Conservation (phyloP, 2,797 vertebrate species). For the Sarcophilus harrisii region DNA sequence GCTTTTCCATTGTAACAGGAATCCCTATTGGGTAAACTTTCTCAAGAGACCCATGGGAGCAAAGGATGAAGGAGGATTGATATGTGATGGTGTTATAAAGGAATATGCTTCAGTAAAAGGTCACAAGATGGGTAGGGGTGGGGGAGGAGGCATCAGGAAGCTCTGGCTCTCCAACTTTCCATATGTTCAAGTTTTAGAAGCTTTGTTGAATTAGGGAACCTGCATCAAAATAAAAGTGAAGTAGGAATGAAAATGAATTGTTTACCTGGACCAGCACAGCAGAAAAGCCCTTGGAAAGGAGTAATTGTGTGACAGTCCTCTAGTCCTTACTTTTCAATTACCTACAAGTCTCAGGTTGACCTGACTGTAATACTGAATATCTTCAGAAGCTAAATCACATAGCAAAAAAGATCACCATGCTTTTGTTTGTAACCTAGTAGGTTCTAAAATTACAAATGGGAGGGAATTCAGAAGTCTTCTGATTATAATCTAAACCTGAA, state of each 20-base stretch:
- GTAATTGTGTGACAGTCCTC: neutral
- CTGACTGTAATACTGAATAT: neutral
- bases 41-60: conserved; percentile 54
- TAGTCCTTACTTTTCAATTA: conserved; percentile 17
- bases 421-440: neutral
- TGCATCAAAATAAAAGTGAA: neutral
- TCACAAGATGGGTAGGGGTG: conserved; percentile 14
- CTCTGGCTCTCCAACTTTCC: conserved; percentile 44
- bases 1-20: neutral
- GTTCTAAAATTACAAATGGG: neutral
- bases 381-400: neutral
- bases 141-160: neutral
- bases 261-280: neutral
- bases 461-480: neutral
- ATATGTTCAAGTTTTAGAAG: conserved; percentile 48
- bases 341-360: neutral
- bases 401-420: neutral
- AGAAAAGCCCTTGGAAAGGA: neutral
- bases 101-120: conserved; percentile 60
- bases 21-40: conserved; percentile 36
- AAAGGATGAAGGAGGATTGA: conserved; percentile 1
- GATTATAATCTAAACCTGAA: neutral
- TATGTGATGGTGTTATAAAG: conserved; percentile 21
- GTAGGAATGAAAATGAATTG: neutral
- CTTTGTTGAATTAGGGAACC: neutral